phyloP scores from a whole-genome alignment of 2,797 vertebrate species.

The Podargus strigoides region DNA sequence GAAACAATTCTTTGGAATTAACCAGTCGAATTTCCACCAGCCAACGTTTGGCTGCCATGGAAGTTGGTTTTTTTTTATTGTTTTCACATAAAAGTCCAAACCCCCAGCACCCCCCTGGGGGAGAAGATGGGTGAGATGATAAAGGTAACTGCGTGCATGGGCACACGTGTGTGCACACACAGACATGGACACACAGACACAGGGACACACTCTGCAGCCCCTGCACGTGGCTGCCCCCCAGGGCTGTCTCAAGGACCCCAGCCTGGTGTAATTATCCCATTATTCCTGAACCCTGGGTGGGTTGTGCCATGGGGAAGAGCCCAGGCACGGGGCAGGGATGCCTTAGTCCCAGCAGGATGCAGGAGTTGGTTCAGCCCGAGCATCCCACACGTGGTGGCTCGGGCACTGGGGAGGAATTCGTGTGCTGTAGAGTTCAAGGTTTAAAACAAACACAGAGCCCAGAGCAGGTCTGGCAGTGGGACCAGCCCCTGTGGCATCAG shows the following conservation, averaged over 20 bases:
- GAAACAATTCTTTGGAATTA: slow-evolving; percentile 74
- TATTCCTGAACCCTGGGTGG: not conserved
- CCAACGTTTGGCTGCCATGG: slow-evolving; percentile 61
- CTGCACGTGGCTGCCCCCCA: no score
- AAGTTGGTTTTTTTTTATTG: slow-evolving; percentile 72
- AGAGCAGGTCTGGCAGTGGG: no score
- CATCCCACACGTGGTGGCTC: rapidly evolving
- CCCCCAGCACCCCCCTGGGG: not conserved
- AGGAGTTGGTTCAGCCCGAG: not conserved
- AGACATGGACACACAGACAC: no score
- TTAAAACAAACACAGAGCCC: no score
- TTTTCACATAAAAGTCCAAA: slow-evolving; percentile 64
- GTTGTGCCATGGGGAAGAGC: rapidly evolving
- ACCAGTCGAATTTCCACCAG: slow-evolving; percentile 59
- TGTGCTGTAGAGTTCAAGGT: no score
- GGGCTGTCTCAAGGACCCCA: no score
- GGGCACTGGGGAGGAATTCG: no score
- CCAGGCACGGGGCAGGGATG: not conserved
- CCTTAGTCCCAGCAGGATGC: rapidly evolving
- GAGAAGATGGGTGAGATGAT: slow-evolving; percentile 26
- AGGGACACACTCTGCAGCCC: no score
- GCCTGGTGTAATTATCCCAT: no score
- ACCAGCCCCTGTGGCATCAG: no score
- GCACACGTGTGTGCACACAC: not conserved
- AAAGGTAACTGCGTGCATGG: not conserved